These are phyloP conservation scores for Notocelia uddmanniana DNA, from an alignment of 2,888 invertebrate genomes.

Conservation along the genomic window DNA sequence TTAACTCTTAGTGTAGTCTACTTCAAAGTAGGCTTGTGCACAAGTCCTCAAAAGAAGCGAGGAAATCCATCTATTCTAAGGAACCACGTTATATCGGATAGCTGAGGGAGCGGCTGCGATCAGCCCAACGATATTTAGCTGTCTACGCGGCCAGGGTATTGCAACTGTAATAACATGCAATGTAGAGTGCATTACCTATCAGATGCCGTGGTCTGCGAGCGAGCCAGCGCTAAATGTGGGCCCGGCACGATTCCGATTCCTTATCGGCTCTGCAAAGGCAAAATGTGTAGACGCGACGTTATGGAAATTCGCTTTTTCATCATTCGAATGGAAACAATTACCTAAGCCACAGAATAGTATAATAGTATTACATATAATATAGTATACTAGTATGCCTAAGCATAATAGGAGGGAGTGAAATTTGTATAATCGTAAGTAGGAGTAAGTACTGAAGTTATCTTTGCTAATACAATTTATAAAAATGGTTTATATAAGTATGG, in stretches of 20 bases:
- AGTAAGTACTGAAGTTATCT: no score
- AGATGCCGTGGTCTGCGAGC: slow-evolving; percentile 74
- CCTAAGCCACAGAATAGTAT: no score
- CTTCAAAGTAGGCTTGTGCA: neutral
- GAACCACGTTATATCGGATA: slow-evolving; percentile 47
- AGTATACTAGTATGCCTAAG: no score
- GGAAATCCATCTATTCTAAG: slow-evolving; percentile 28
- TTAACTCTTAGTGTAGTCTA: neutral
- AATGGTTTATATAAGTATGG: no score
- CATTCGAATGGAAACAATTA: no score
- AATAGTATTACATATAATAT: no score
- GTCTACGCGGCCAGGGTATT: slow-evolving; percentile 59
- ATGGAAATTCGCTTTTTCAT: slow-evolving; percentile 38
- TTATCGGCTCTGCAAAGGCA: slow-evolving; percentile 65
- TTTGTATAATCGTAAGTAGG: no score
- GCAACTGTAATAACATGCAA: slow-evolving; percentile 74
- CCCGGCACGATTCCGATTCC: slow-evolving; percentile 79
- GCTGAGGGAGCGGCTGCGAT: slow-evolving; percentile 64
- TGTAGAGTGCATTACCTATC: slow-evolving; percentile 67
- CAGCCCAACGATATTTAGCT: slow-evolving; percentile 64
- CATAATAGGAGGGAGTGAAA: no score
- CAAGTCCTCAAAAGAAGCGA: neutral
- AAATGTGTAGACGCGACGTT: slow-evolving; percentile 54
- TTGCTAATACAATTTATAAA: no score
- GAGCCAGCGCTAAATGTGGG: slow-evolving; percentile 78